phyloP scores from a whole-genome alignment of 2,113 vertebrate genomes.

The Stigmatopora nigra region DNA sequence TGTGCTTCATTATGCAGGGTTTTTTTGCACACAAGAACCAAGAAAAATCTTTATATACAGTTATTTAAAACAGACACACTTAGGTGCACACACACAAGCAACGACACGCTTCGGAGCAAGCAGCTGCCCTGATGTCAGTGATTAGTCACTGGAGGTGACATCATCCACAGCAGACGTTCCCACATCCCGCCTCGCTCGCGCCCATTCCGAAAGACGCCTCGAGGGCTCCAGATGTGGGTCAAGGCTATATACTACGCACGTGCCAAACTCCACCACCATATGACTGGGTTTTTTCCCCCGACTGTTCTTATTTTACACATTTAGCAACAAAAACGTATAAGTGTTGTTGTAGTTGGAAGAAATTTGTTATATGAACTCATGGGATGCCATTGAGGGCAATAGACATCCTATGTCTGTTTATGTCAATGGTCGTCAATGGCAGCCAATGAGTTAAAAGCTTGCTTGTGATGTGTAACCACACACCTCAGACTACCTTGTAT shows the following conservation, averaged over 20 bases:
- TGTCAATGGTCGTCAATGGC: too few species aligned
- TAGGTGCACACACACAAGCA: constrained; percentile 9
- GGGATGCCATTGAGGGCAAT: too few species aligned
- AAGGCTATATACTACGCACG: constrained; percentile 15
- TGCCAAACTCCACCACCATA: neutral
- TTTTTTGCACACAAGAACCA: neutral
- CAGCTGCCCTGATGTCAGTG: constrained; percentile 73
- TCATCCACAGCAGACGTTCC: constrained; percentile 64
- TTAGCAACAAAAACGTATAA: too few species aligned
- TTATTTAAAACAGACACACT: constrained; percentile 43
- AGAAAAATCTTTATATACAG: neutral
- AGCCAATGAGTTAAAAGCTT: constrained; percentile 14
- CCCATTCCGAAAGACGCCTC: constrained; percentile 44
- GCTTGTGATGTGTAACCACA: constrained; percentile 64
- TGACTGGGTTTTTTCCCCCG: too few species aligned
- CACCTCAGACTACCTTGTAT: neutral
- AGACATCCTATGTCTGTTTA: too few species aligned
- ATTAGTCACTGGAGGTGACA: constrained; percentile 66
- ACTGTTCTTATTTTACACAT: too few species aligned
- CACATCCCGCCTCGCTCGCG: constrained; percentile 51
- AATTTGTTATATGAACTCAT: too few species aligned
- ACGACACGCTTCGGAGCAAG: constrained; percentile 53
- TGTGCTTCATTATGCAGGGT: neutral
- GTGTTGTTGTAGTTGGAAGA: too few species aligned
- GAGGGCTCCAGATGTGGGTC: constrained; percentile 2